Base-by-base conservation (phyloP, 2,888 invertebrate genomes). In the Polymixis flavicincta region DNA sequence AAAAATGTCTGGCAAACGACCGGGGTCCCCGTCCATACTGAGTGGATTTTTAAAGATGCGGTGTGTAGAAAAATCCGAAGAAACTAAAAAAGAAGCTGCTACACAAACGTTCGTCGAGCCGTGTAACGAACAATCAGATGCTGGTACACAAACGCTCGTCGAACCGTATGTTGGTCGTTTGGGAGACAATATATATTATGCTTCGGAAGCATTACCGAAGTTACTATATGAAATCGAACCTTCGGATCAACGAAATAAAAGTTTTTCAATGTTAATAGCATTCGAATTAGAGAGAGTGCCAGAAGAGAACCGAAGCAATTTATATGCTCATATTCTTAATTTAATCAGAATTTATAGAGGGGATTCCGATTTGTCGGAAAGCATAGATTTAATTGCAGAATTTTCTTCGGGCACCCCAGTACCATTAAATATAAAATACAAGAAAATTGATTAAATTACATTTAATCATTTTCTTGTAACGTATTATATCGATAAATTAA, bases 401-500 rank as follows among this genome's bases (percentile, higher is more conserved):
- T 71, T 42, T 71, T 54, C 63, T 45, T 71, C 71, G 71, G 71
- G 54, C 70, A 70, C 63, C 63, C 54, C 71, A 71, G 54, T 71
- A 71, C 55, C 71, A 71, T 71, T 71, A 71, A 71, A 71, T 71
- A 71, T 71, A 71, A 54, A 71, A 71, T 71, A 55, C 71, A 71
- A 71, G 71, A 71, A 71, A 71, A 71, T 71, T 71, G 71, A 71
- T 63, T 71, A 71, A 71, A 71, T 71, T 55, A 55, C 64, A 45
- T 71, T 69, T 71, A 45, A 63, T 71, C 42, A 71, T 63, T 63
- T 71, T 63, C 70, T 70, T 69, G 48, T 48, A 48, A 17, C 48
- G 48, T 17, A 48, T 48, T 48, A 17, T 48, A 69, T 69, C 69
- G 50, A 69, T 68, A 68, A 59, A 57, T 68, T 57, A 68, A 68